Base-by-base conservation (phyloP, 2,797 vertebrate species). In the Scolopax rusticola region DNA sequence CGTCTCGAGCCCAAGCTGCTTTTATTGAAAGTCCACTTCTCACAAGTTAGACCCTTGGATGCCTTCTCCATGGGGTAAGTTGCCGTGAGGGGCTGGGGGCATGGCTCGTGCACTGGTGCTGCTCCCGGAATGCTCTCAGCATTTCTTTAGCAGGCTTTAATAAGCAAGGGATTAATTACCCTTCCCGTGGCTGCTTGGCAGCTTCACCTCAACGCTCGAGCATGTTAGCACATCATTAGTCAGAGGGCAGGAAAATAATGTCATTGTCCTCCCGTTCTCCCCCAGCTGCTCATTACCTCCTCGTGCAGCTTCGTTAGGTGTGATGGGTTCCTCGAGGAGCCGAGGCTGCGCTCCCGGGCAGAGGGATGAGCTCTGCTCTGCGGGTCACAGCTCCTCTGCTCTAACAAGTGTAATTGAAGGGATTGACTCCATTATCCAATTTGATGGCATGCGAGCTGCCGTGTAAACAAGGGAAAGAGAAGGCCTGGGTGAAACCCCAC, bases 131-230 rank as follows among this genome's bases (percentile, higher is more conserved):
- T 2, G 36, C 79, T 50, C 40, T 53, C 88, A 73, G 70, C 74
- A 9, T 43, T 38, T 75, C 84, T 47, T 87, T 14, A 43, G 43
- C 57, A 64, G 63, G 77, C 81, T 86, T 70, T 92, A 77, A 94
- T 69, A 23, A 96, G 83, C 78, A 16, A 67, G 75, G 76, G 84
- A 92, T 95, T 97, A 91, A 95, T 91, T 92, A 73, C 12, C 2
- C 60, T 70, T 71, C 78, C 89, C 38, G 2, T 48, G 85, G 48
- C 69, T 74, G 61, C 76, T 84, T 41, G 74, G 60, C 76, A 77
- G 82, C 67, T 75, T 93, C 94, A 57, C 80, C 80, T 85, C 15
- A 48, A 41, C 5, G 33, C 86, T 53, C 6, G 70, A 59, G 77
- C 17, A 2, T 19, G 15, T 60, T 74, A 77, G 20, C 67, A 43